Evolutionary conservation across 2,888 invertebrate genomes (phyloP).

Genomic region (Rhamnusium bicolor): DNA sequence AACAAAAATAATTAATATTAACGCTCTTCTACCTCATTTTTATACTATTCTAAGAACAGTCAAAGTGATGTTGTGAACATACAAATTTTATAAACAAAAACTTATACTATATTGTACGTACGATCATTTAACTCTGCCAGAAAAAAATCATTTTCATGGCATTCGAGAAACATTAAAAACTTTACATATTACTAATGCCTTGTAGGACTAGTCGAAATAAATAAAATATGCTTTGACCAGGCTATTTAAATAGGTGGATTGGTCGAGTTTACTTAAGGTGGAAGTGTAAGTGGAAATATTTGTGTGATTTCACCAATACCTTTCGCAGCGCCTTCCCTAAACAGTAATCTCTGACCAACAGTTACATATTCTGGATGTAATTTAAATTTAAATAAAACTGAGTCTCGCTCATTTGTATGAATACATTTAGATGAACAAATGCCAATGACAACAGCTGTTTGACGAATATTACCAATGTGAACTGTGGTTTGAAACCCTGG

Average conservation of each 20-base stretch:
- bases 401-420: conserved; percentile 88
- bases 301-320: conserved; percentile 90
- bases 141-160: not conserved
- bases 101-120: not conserved
- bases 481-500: conserved; percentile 93
- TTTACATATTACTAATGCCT: not conserved
- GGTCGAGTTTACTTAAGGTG: conserved; percentile 2
- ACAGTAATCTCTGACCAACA: conserved; percentile 84
- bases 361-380: conserved; percentile 91
- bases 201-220: conserved; percentile 15
- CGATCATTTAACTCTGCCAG: not conserved
- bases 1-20: not conserved
- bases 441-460: conserved; percentile 92
- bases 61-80: not conserved
- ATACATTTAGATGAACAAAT: conserved; percentile 78
- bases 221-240: conserved; percentile 3
- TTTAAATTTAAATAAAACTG: conserved; percentile 90
- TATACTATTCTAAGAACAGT: not conserved
- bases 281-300: conserved; percentile 74
- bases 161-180: not conserved
- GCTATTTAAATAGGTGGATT: not conserved
- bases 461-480: conserved; percentile 95
- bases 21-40: no score
- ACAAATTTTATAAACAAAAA: not conserved
- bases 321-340: conserved; percentile 88